phyloP scores from a whole-genome alignment of 1,140 invertebrate genomes.

The Bacillus rossius region DNA sequence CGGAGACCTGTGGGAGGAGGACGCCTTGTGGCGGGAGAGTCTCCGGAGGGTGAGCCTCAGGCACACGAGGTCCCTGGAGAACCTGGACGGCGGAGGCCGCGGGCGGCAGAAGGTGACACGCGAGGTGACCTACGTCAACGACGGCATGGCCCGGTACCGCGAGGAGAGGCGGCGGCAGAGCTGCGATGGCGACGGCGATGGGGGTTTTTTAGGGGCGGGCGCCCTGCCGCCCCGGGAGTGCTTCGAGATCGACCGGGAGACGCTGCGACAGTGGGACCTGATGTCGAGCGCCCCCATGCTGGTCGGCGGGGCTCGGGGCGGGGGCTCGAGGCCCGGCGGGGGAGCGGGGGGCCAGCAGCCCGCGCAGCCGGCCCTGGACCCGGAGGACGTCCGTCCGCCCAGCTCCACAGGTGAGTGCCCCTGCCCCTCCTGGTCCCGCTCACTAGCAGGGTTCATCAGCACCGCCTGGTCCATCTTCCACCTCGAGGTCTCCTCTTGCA shows the following conservation, averaged over 20 bases:
- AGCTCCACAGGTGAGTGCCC: constrained; percentile 26
- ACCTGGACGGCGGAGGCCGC: constrained; percentile 50
- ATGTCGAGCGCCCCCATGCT: constrained; percentile 63
- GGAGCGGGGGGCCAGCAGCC: not conserved
- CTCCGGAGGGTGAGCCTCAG: constrained; percentile 68
- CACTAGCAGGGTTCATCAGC: too few relatives aligned
- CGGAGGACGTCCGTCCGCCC: constrained; percentile 20
- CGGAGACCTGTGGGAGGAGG: constrained; percentile 77
- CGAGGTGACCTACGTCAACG: constrained; percentile 70
- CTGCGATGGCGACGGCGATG: constrained; percentile 25
- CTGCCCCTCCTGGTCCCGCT: too few relatives aligned
- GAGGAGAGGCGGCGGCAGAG: constrained; percentile 16
- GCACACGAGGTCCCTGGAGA: constrained; percentile 73
- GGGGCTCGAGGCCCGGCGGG: constrained; percentile 13
- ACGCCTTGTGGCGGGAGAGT: constrained; percentile 72
- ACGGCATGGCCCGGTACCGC: constrained; percentile 43
- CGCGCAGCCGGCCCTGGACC: not conserved
- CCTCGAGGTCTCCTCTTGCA: too few relatives aligned
- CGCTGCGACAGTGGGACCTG: constrained; percentile 79
- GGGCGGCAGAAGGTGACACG: constrained; percentile 46
- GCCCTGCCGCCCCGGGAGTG: constrained; percentile 32
- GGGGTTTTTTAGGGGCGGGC: constrained; percentile 50
- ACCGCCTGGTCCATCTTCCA: too few relatives aligned
- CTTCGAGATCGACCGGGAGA: constrained; percentile 76
- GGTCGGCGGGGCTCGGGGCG: constrained; percentile 6